These are phyloP conservation scores for Drosophila cyrtoloma DNA, from an alignment of 2,888 invertebrate species.

Conservation along the genomic window DNA sequence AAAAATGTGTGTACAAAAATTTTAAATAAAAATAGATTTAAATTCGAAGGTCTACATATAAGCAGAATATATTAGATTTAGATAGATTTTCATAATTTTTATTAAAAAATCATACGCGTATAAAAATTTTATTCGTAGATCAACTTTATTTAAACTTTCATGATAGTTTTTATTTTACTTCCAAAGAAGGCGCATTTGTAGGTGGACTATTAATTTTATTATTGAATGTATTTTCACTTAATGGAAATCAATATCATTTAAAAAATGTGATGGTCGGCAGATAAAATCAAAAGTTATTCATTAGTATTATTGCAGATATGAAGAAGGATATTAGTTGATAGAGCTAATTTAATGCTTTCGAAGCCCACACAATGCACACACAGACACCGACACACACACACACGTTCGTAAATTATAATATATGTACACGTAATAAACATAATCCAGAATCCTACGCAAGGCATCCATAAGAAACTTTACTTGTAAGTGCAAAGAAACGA, in stretches of 20 bases:
- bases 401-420: neutral
- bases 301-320: constrained; percentile 15
- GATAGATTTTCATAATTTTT: neutral
- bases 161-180: neutral
- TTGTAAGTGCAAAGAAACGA: constrained; percentile 35
- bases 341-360: constrained; percentile 6
- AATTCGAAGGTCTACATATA: neutral
- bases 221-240: neutral
- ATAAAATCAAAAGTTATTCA: neutral
- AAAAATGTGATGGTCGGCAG: neutral
- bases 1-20: neutral
- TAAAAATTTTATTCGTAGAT: neutral
- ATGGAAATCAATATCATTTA: neutral
- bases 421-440: constrained; percentile 1
- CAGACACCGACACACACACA: constrained; percentile 1
- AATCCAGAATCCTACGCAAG: constrained; percentile 47
- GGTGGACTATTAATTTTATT: neutral
- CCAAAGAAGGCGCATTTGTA: neutral
- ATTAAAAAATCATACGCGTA: neutral
- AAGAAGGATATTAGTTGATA: constrained; percentile 6
- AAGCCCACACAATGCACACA: constrained; percentile 24
- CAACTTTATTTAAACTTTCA: neutral
- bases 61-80: neutral
- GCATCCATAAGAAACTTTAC: constrained; percentile 29
- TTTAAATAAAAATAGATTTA: neutral